phyloP scores from a whole-genome alignment of 2,888 invertebrate genomes.

The Resseliella maxima region DNA sequence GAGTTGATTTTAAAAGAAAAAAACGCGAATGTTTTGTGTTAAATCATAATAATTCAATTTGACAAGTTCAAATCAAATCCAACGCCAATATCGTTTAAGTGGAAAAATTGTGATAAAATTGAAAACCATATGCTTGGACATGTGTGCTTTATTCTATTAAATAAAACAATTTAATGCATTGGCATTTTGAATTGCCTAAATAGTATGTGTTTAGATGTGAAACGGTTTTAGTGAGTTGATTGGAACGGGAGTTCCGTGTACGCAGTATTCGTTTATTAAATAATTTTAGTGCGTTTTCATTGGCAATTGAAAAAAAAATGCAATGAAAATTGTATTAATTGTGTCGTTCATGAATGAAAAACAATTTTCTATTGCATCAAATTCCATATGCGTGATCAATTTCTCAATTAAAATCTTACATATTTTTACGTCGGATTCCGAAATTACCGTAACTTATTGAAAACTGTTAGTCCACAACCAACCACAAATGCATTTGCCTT shows the following conservation, averaged over 20 bases:
- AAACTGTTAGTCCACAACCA: not conserved
- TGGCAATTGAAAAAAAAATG: not conserved
- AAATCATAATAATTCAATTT: too few relatives aligned
- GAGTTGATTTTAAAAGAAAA: not conserved
- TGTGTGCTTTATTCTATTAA: too few relatives aligned
- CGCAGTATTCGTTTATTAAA: constrained; percentile 4
- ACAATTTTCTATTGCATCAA: not conserved
- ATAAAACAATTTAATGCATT: not conserved
- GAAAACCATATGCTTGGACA: too few relatives aligned
- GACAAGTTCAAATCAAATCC: too few relatives aligned
- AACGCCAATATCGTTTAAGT: too few relatives aligned
- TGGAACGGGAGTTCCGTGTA: constrained; percentile 37
- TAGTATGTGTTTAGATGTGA: not conserved
- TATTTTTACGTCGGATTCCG: not conserved
- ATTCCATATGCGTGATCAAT: constrained; percentile 32
- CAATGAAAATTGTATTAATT: constrained; percentile 21
- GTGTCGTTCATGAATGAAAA: constrained; percentile 31
- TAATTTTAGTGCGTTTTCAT: constrained; percentile 31
- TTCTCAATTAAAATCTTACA: constrained; percentile 30
- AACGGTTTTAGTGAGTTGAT: constrained; percentile 23
- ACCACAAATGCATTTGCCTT: not conserved
- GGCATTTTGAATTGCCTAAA: too few relatives aligned
- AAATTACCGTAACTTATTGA: not conserved
- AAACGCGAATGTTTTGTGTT: not conserved
- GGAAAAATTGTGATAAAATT: too few relatives aligned